phyloP scores from a whole-genome alignment of 1,140 invertebrate genomes.

The Daktulosphaira vitifoliae region DNA sequence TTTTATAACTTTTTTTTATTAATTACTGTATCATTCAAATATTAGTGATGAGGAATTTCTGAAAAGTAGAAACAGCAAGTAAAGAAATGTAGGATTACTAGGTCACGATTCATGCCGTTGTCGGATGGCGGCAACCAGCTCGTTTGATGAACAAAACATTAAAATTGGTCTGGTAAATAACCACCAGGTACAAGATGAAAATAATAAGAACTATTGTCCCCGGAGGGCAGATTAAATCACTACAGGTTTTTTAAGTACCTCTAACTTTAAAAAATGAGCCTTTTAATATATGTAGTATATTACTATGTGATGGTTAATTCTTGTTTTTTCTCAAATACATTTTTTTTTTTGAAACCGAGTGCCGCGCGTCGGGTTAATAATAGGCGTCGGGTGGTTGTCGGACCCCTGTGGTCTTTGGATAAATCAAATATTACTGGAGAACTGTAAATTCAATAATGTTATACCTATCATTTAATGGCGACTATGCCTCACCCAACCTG shows the following conservation, averaged over 20 bases:
- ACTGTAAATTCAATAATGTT: not conserved
- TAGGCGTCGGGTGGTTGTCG: not conserved
- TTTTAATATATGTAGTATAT: conserved; percentile 22
- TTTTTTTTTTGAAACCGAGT: not conserved
- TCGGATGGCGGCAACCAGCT: conserved; percentile 13
- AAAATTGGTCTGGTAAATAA: conserved; percentile 17
- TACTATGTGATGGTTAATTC: not conserved
- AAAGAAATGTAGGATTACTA: conserved; percentile 24
- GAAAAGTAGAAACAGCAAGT: not conserved
- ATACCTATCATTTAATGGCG: not conserved
- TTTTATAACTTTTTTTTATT: too few relatives aligned
- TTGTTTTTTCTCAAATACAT: conserved; percentile 11
- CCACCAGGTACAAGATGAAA: conserved; percentile 20
- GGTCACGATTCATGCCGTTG: conserved; percentile 15
- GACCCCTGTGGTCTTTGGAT: conserved; percentile 27
- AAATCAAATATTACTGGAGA: conserved; percentile 16
- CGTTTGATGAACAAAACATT: conserved; percentile 31
- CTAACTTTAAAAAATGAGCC: conserved; percentile 7
- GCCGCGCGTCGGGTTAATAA: conserved; percentile 11
- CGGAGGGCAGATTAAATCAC: conserved; percentile 28
- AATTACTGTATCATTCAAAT: too few relatives aligned
- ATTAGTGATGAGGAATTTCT: too few relatives aligned
- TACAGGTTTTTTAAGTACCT: conserved; percentile 26
- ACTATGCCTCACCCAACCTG: too few relatives aligned
- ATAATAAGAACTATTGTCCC: conserved; percentile 31